Evolutionary conservation across 2,888 invertebrate species (phyloP), one percentile per base, ranked within the genome.

Genomic region (Hirtodrosophila confusa): DNA sequence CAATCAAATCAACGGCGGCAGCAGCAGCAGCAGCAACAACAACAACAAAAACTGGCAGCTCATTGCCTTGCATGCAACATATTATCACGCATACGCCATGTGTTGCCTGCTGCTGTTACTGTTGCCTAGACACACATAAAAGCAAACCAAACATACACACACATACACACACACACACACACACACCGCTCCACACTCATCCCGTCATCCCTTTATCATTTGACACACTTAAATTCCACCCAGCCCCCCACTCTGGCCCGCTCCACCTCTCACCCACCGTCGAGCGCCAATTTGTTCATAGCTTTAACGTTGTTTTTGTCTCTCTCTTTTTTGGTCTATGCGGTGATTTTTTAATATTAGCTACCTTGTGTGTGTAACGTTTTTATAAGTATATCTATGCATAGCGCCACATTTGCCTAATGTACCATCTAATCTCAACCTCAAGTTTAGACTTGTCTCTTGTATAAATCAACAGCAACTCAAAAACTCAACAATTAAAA

Each of bases 281-380:
- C 56, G 65, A 75, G 75, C 78, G 65, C 53, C 33, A 75, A 65
- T 70, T 75, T 88, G 80, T 82, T 70, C 54, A 77, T 88, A 88
- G 88, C 82, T 86, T 86, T 63, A 88, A 69, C 61, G 60, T 73
- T 76, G 69, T 82, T 78, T 85, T 31, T 70, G 66, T 65, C 39
- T 74, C 39, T 67, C 51, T 60, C 47, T 65, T 51, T 68, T 58
- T 65, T 75, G 65, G 70, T 78, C 65, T 63, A 75, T 75, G 79
- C 79, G 79, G 75, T 78, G 75, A 73, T 65, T 60, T 54, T 78
- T 65, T 82, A 8, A 31, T 31, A 31, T 75, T 80, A 87, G 87
- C 87, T 87, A 85, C 67, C 80, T 86, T 88, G 79, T 86, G 76
- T 77, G 88, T 88, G 71, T 86, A 88, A 88, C 83, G 56, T 78